Base-by-base conservation (phyloP, 2,888 invertebrate species). In the Hedya salicella region DNA sequence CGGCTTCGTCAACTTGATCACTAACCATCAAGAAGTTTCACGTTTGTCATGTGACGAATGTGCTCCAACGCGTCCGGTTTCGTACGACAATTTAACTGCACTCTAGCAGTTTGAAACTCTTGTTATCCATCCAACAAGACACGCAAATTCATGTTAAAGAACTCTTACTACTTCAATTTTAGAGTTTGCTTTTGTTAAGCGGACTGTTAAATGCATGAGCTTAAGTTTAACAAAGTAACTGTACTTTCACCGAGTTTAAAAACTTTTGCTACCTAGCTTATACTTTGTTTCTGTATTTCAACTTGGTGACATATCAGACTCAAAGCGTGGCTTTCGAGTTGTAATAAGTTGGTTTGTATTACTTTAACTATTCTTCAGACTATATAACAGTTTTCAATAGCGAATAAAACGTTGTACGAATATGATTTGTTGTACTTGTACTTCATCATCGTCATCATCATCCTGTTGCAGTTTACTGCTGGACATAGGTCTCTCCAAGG, bases 201-300 rank as follows among this genome's bases (percentile, higher is more conserved):
- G 30, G 25, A 25, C 17, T 42, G 40, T 42, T 11, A 42, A 56
- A 44, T 56, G 30, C 25, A 42, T 30, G 30, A 56, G 30, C 13
- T 16, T 16, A 44, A 56, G 56, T 17, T 56, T 13, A 11, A 62
- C 62, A 62, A 62, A 62, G 62, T 62, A 54, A 53, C 62, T 21
- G 36, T 49, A 46, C 48, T 46, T 53, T 54, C 62, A 46, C 39
- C 16, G 62, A 53, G 46, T 62, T 62, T 39, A n/a, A 54, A n/a
- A 44, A 62, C 21, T 32, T 62, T 9, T 9, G 36, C 36, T 36
- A 36, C 36, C 16, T 53, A 39, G 36, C 25, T 14, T n/a, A 32
- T 17, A 53, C 53, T 53, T 54, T 62, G 46, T 48, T 14, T 16
- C 53, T 53, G 16, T 16, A 46, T 56, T 30, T 42, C 61, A 53